Evolutionary conservation across 2,113 vertebrate genomes (phyloP).

Genomic region (Tragelaphus scriptus): DNA sequence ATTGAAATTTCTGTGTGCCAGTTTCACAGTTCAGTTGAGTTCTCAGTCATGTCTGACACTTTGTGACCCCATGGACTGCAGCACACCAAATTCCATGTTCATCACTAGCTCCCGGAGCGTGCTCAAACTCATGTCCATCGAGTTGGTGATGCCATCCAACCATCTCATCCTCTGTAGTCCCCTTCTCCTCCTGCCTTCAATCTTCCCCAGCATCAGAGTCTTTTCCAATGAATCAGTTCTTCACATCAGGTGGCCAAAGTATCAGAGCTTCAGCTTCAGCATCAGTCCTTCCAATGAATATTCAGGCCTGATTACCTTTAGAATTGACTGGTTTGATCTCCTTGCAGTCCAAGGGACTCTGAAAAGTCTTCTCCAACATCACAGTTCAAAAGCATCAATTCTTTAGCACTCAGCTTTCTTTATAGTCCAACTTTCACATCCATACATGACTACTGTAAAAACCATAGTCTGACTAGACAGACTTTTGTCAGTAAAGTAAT

Average conservation of each 20-base stretch:
- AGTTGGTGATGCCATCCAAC: neutral
- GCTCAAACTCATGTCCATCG: neutral
- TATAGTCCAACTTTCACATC: no score
- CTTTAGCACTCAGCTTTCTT: no score
- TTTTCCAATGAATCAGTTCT: neutral
- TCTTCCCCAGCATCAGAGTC: neutral
- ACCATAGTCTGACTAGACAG: no score
- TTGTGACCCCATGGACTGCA: neutral
- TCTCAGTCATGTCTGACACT: neutral
- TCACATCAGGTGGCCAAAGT: neutral
- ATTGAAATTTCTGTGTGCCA: neutral
- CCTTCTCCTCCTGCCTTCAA: neutral
- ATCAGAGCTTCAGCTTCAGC: neutral
- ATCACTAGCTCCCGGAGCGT: accelerated
- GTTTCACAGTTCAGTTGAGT: neutral
- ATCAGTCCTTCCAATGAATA: neutral
- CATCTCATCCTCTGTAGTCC: neutral
- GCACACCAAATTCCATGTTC: neutral
- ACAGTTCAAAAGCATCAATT: no score
- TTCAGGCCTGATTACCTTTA: neutral
- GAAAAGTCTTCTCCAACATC: no score
- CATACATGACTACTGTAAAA: no score
- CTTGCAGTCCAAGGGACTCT: no score
- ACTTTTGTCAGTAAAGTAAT: no score
- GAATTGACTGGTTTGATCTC: no score